Percentiles rank a stretch among this genome's conserved stretches.
Evolutionary conservation across 30 jellyfish, hydroid and myxozoan species (phyloP).

Genomic region (Aurelia aurita): DNA sequence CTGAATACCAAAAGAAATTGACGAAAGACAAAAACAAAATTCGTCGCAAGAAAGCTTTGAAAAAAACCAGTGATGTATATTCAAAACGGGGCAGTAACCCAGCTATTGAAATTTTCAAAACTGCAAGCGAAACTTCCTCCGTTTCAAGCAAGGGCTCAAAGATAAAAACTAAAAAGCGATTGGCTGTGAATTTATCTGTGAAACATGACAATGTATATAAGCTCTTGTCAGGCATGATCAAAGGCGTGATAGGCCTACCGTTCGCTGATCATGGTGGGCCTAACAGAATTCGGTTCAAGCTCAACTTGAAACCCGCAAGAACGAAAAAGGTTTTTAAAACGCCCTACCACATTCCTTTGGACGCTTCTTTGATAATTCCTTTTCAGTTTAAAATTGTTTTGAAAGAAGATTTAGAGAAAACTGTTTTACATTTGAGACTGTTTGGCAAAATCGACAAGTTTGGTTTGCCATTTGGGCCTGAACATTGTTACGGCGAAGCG

Average conservation of each 20-base stretch:
- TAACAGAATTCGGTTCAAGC: constrained; percentile 46
- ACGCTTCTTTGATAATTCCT: constrained; percentile 50
- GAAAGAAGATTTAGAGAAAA: constrained; percentile 11
- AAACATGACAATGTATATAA: constrained; percentile 21
- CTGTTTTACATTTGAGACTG: constrained; percentile 42
- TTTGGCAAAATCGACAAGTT: constrained; percentile 45
- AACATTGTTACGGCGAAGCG: constrained; percentile 70
- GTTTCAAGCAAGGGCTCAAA: constrained; percentile 51
- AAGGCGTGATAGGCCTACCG: constrained; percentile 61
- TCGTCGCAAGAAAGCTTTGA: background rate
- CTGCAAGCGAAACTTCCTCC: constrained; percentile 53
- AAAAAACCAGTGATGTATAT: background rate
- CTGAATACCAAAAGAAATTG: constrained; percentile 10
- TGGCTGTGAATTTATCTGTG: constrained; percentile 49
- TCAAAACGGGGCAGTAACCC: constrained; percentile 10
- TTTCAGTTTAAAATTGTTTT: constrained; percentile 36
- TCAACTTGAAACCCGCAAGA: constrained; percentile 18
- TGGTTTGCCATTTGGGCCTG: constrained; percentile 61
- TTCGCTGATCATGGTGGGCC: constrained; percentile 67
- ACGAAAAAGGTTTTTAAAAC: constrained; percentile 24
- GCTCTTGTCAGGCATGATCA: constrained; percentile 62
- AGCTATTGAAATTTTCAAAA: constrained; percentile 13
- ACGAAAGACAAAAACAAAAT: background rate
- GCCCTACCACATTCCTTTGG: constrained; percentile 48
- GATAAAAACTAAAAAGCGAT: constrained; percentile 22